These are phyloP conservation scores for Copidosoma floridanum DNA, from an alignment of 1,140 invertebrate species.

Conservation along the genomic window DNA sequence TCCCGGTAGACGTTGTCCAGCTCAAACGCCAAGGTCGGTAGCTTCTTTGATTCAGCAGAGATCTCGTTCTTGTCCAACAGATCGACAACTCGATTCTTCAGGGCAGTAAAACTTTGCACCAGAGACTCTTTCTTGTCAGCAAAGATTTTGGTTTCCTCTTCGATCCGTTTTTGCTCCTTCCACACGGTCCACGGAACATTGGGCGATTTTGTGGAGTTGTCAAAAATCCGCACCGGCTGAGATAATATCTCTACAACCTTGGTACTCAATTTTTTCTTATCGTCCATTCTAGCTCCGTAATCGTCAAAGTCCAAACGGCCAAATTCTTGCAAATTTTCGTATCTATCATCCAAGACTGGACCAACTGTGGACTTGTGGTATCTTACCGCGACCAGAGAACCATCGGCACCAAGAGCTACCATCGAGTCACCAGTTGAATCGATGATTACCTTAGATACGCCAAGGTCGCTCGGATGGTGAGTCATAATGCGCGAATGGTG, in stretches of 20 bases:
- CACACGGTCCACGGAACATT: slow-evolving; percentile 42
- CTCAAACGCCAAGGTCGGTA: slow-evolving; percentile 45
- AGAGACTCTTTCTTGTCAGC: slow-evolving; percentile 27
- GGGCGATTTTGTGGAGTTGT: background rate
- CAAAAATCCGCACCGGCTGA: background rate
- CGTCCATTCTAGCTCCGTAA: too few relatives aligned
- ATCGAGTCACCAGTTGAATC: slow-evolving; percentile 30
- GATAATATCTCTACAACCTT: slow-evolving; percentile 10
- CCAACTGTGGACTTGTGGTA: background rate
- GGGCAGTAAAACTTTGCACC: slow-evolving; percentile 26
- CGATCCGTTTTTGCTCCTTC: slow-evolving; percentile 26
- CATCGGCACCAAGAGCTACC: slow-evolving; percentile 41
- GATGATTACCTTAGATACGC: slow-evolving; percentile 36
- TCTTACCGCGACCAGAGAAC: slow-evolving; percentile 39
- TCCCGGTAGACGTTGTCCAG: slow-evolving; percentile 38
- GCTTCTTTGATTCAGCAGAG: slow-evolving; percentile 31
- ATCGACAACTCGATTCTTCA: slow-evolving; percentile 35
- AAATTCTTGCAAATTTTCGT: background rate
- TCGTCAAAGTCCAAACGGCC: background rate
- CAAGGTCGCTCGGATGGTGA: slow-evolving; percentile 43
- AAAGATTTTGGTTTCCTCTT: slow-evolving; percentile 27
- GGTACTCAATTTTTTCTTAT: background rate
- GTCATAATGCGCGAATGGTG: slow-evolving; percentile 20
- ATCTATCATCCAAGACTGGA: background rate
- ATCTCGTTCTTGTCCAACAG: slow-evolving; percentile 48